Percentiles rank a stretch among this genome's conserved stretches.
Conservation (phyloP, 2,113 vertebrate species). For the Prionailurus viverrinus region DNA sequence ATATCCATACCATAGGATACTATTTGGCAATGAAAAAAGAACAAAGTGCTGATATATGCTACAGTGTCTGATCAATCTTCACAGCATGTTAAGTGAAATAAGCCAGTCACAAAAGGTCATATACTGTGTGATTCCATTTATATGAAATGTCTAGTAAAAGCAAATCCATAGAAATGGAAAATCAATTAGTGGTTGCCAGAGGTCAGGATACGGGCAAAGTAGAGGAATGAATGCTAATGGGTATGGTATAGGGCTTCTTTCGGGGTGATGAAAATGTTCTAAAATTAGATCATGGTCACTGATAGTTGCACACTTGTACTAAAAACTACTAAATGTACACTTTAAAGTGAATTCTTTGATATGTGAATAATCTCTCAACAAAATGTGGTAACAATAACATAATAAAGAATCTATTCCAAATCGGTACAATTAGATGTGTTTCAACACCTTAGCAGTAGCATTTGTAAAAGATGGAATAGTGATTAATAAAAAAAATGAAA, state of each 20-base stretch:
- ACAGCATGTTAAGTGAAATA: neutral
- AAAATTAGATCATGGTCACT: constrained; percentile 4
- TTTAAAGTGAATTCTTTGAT: neutral
- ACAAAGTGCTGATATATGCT: neutral
- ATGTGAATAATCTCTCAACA: neutral
- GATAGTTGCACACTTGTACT: neutral
- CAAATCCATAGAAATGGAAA: neutral
- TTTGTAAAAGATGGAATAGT: neutral
- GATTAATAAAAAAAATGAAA: constrained; percentile 27
- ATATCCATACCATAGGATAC: neutral
- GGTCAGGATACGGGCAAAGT: neutral
- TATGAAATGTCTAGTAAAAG: neutral
- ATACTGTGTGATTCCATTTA: neutral
- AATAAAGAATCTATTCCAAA: neutral
- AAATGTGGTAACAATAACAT: neutral
- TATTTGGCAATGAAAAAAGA: neutral
- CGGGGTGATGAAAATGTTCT: neutral
- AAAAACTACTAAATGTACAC: neutral
- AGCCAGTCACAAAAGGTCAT: neutral
- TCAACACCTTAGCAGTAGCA: neutral
- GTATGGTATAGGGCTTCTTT: neutral
- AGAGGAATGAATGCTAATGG: neutral
- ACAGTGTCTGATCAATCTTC: neutral
- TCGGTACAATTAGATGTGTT: neutral
- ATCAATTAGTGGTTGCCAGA: neutral